phyloP scores from a whole-genome alignment of 1,140 invertebrate species.

The Cherax quadricarinatus region DNA sequence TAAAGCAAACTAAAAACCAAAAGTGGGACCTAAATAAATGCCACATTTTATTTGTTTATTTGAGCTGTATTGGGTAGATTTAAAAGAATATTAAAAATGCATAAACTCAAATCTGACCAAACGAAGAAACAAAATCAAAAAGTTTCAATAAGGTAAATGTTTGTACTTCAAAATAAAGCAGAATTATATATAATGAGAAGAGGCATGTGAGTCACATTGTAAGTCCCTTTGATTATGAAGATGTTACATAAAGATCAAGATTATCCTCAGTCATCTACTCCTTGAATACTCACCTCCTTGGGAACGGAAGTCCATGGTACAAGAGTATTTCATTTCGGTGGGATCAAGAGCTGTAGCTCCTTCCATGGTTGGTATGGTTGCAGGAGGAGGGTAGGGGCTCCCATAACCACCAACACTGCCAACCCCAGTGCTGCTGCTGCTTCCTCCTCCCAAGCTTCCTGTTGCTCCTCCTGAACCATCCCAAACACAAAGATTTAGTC shows the following conservation, averaged over 20 bases:
- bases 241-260: background rate
- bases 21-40: no score
- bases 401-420: slow-evolving; percentile 71
- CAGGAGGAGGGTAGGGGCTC: slow-evolving; percentile 75
- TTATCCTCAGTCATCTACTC: background rate
- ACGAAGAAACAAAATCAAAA: no score
- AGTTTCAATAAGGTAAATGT: no score
- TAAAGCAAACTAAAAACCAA: no score
- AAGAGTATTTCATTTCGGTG: slow-evolving; percentile 85
- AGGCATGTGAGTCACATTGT: no score
- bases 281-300: slow-evolving; percentile 76
- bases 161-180: background rate
- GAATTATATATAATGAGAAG: background rate
- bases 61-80: no score
- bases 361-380: slow-evolving; percentile 73
- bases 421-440: slow-evolving; percentile 48
- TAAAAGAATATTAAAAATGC: no score
- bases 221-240: no score
- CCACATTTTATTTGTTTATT: no score
- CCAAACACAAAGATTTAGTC: background rate
- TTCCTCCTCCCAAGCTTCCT: slow-evolving; percentile 58
- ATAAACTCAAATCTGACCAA: no score
- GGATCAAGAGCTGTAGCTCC: slow-evolving; percentile 77
- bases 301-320: slow-evolving; percentile 83
- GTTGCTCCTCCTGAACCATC: slow-evolving; percentile 41